phyloP scores from a whole-genome alignment of 2,113 vertebrate species.

The Tachycineta bicolor region DNA sequence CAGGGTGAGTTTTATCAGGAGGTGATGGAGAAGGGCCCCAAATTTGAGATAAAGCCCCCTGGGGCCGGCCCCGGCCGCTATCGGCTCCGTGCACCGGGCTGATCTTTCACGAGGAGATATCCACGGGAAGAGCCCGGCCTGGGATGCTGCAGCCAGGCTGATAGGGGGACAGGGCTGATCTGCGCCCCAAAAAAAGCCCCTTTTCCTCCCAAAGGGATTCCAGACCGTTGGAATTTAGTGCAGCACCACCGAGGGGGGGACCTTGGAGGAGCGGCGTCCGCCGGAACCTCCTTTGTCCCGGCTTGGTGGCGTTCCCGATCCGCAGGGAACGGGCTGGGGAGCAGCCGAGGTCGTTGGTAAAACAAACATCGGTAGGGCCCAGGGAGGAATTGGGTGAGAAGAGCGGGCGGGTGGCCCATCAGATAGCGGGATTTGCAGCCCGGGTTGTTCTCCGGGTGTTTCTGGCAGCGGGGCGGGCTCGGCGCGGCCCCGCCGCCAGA shows the following conservation, averaged over 20 bases:
- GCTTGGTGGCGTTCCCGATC: background rate
- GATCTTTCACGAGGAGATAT: conserved; percentile 78
- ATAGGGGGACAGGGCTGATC: background rate
- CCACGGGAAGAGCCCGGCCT: background rate
- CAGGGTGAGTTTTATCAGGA: conserved; percentile 85
- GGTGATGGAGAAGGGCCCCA: conserved; percentile 85
- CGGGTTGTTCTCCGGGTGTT: background rate
- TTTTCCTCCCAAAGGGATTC: background rate
- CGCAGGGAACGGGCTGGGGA: background rate
- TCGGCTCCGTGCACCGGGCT: conserved; percentile 79
- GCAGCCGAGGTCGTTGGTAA: conserved; percentile 13
- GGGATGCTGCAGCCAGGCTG: background rate
- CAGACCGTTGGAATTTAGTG: fast-evolving
- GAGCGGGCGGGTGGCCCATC: conserved; percentile 31
- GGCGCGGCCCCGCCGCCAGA: background rate
- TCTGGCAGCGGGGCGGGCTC: background rate
- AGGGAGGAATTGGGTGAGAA: conserved; percentile 39
- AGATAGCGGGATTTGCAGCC: conserved; percentile 26
- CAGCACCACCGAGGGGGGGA: background rate
- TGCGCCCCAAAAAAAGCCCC: background rate
- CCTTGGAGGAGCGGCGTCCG: background rate
- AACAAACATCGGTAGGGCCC: background rate
- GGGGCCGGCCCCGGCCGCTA: conserved; percentile 75
- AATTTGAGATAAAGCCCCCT: conserved; percentile 84
- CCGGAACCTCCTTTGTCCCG: background rate